Conservation (phyloP, 1,140 invertebrate genomes). For the Pogonognathellus flavescens region DNA sequence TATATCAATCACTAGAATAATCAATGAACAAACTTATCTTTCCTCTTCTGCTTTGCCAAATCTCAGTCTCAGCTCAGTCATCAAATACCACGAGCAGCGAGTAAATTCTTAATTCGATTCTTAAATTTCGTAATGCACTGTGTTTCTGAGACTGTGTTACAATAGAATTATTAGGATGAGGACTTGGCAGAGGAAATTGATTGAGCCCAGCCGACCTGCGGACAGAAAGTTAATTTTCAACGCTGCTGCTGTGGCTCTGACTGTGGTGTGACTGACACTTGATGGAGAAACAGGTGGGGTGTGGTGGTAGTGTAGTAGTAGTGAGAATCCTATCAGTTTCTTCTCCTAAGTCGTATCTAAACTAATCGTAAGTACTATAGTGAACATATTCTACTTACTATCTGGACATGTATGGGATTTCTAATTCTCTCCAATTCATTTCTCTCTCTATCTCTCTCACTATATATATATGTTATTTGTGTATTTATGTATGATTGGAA, state of each 20-base stretch:
- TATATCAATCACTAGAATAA: not conserved
- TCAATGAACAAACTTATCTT: slow-evolving; percentile 1
- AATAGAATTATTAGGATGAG: not conserved
- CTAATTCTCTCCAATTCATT: no score
- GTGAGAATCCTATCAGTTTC: no score
- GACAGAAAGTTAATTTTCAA: not conserved
- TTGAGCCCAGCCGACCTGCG: slow-evolving; percentile 4
- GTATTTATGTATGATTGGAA: no score
- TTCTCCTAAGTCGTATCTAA: no score
- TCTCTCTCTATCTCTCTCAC: no score
- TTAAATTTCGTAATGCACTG: not conserved
- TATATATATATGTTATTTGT: no score
- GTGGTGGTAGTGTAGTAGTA: not conserved
- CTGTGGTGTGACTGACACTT: slow-evolving; percentile 38
- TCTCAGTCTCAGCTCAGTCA: slow-evolving; percentile 33
- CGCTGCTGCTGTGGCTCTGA: not conserved
- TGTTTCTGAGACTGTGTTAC: not conserved
- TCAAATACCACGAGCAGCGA: not conserved
- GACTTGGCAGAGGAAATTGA: not conserved
- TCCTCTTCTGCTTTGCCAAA: not conserved
- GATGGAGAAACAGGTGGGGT: slow-evolving; percentile 14
- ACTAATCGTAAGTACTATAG: no score
- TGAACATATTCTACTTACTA: no score
- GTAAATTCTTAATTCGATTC: not conserved
- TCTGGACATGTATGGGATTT: no score